A percentile compares a stretch with the other conserved stretches of the same genome.
Conservation (phyloP, 2,888 invertebrate species). For the Chaitophorus viminalis region DNA sequence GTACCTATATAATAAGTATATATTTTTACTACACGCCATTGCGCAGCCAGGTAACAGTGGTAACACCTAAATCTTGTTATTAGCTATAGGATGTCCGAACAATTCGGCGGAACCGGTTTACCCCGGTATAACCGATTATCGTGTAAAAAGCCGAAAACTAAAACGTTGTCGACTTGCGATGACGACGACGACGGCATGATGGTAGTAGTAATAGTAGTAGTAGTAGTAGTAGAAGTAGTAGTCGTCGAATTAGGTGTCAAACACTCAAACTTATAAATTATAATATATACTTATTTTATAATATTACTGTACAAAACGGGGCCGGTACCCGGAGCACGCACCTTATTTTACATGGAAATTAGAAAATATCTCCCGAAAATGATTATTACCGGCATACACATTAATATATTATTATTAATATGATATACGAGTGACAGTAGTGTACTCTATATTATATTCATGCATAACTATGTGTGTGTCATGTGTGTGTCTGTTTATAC, state of each 20-base stretch:
- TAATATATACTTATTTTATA: no score
- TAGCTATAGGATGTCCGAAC: background rate
- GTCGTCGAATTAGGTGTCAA: background rate
- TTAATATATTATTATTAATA: background rate
- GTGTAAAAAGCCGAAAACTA: background rate
- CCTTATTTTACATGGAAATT: background rate
- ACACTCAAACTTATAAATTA: background rate
- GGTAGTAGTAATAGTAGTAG: no score
- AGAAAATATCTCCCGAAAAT: conserved; percentile 6
- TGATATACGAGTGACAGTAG: background rate
- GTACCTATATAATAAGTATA: background rate
- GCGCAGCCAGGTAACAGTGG: background rate
- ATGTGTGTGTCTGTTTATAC: no score
- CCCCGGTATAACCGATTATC: background rate
- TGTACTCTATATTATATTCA: background rate
- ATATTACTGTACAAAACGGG: background rate
- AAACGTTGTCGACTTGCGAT: background rate
- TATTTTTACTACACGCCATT: no score
- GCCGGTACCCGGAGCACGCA: background rate
- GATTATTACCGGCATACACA: background rate
- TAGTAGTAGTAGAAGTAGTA: no score
- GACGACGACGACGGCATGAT: background rate
- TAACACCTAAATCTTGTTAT: background rate
- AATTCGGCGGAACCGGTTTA: background rate
- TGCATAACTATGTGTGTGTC: background rate